Base-by-base conservation (phyloP, 1,140 invertebrate genomes). In the Rhopalosiphum maidis region DNA sequence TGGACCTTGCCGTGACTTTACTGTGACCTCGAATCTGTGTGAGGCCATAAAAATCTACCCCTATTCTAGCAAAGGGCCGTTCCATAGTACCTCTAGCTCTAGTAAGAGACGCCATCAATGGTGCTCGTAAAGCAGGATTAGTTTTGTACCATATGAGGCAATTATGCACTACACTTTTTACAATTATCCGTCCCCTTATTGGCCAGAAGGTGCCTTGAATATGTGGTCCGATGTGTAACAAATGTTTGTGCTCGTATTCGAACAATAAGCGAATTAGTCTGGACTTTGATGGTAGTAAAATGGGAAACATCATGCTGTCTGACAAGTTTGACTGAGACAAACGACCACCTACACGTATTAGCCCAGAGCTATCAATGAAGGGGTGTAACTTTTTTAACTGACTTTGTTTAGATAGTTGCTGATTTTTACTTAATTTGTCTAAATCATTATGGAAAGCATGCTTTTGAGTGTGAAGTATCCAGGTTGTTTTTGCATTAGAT, bases 281-380 rank as follows among this genome's bases (percentile, higher is more conserved):
- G 2, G n/a, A 48, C 11, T 46, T 92, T 30, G 41, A 37, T 25
- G 90, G 37, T 18, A 91, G 37, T 9, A 91, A 7, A 22, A 77
- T 77, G 3, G 90, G 68, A 92, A 18, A n/a, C 18, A 83, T 92
- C 23, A 9, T 23, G 21, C 1, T 41, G 11, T 82, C 21, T 25
- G 68, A 30, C 8, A 92, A n/a, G n/a, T 35, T 23, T 0, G 68
- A n/a, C 15, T 92, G 7, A 46, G 30, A 46, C 25, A 92, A 25
- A 43, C 60, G 37, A 5, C 90, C 68, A 35, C 68, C 90, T 23
- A 92, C 68, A 23, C 90, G 68, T 25, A 92, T 41, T 54, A 90
- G 6, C 0, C 35, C 35, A 25, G 9, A 22, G 3, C 37, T n/a
- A 15, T 90, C 88, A 37, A 90, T 23, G 5, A 41, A 90, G 0